Evolutionary conservation across 2,113 vertebrate species (phyloP).

Genomic region (Panurus biarmicus): DNA sequence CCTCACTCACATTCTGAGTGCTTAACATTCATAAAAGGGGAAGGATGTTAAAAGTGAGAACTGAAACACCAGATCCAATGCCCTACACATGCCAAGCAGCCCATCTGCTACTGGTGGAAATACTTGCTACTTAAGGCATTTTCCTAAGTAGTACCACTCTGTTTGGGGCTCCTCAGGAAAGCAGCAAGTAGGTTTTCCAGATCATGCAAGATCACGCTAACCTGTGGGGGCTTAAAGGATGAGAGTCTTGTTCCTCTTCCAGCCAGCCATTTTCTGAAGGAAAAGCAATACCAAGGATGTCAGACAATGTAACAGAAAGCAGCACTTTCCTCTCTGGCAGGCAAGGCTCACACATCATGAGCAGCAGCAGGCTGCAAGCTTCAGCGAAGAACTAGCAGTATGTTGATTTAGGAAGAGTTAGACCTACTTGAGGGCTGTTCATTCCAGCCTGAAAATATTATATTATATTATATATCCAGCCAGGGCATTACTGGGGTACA

Average conservation of each 20-base stretch:
- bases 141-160: background rate
- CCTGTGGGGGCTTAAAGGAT: background rate
- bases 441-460: background rate
- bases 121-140: background rate
- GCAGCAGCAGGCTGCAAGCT: background rate
- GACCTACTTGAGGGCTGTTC: background rate
- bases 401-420: background rate
- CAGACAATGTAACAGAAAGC: background rate
- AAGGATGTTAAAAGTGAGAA: slow-evolving; percentile 19
- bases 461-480: too few relatives aligned
- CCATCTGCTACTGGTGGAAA: background rate
- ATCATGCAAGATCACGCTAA: background rate
- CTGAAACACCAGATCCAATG: background rate
- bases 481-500: background rate
- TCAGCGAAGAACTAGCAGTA: background rate
- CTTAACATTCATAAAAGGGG: background rate
- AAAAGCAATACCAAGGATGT: background rate
- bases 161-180: background rate
- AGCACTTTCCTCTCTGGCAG: background rate
- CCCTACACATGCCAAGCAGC: background rate
- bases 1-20: background rate
- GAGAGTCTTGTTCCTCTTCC: background rate
- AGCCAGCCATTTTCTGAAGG: background rate
- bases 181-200: background rate
- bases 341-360: background rate